These are phyloP conservation scores for Cathartes aura DNA, from an alignment of 2,113 vertebrate species.

Conservation along the genomic window DNA sequence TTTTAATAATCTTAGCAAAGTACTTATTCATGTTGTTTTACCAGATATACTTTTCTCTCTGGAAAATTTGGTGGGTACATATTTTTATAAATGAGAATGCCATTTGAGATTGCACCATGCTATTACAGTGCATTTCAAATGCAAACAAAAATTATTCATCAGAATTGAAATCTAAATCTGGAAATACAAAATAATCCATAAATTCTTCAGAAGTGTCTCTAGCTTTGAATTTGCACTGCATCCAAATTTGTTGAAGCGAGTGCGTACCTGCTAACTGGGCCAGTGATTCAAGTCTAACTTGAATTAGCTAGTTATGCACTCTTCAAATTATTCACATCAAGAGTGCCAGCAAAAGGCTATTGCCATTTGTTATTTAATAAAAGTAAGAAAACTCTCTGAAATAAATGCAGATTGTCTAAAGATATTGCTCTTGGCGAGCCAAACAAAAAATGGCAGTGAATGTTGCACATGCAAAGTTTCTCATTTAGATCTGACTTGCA, in stretches of 20 bases:
- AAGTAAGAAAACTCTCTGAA: not conserved
- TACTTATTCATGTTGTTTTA: not conserved
- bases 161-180: conserved; percentile 13
- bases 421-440: not conserved
- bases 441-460: not conserved
- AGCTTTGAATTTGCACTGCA: conserved; percentile 25
- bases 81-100: not conserved
- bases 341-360: not conserved
- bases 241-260: not conserved
- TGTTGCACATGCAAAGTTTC: not conserved
- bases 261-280: not conserved
- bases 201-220: not conserved
- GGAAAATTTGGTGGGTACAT: not conserved
- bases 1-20: not conserved
- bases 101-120: not conserved
- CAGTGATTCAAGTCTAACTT: not conserved
- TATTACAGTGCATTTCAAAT: not conserved
- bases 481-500: not conserved
- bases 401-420: not conserved
- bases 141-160: not conserved
- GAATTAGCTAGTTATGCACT: not conserved
- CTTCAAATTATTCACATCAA: not conserved
- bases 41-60: not conserved
- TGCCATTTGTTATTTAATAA: not conserved
- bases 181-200: conserved; percentile 6